Conservation (phyloP, 2,113 vertebrate species). For the Mormoops blainvillei region DNA sequence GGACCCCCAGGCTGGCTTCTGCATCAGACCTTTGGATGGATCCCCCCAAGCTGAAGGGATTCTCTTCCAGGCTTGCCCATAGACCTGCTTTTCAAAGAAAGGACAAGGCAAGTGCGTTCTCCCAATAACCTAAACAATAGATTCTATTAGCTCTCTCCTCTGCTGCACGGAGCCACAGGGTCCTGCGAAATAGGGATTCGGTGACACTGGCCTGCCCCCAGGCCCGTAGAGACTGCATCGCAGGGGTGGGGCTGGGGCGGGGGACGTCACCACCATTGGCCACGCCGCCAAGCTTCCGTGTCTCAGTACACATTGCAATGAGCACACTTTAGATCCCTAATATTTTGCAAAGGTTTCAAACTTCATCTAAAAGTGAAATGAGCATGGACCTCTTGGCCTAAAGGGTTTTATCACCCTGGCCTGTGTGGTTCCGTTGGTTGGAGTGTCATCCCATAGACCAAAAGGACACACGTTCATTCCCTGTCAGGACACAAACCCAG, state of each 20-base stretch:
- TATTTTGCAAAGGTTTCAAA: not conserved
- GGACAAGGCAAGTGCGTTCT: not conserved
- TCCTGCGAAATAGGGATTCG: not conserved
- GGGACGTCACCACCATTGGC: accelerated
- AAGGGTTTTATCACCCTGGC: not conserved
- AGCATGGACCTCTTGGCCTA: not conserved
- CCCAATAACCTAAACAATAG: not conserved
- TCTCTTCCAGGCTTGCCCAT: not conserved
- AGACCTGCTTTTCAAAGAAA: not conserved
- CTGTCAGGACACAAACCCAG: too few relatives aligned
- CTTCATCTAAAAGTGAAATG: not conserved
- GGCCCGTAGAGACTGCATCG: not conserved
- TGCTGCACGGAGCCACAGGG: not conserved
- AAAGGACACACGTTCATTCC: too few relatives aligned
- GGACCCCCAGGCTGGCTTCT: not conserved
- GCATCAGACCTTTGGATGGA: not conserved
- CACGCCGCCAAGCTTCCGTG: not conserved
- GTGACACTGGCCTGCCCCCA: not conserved
- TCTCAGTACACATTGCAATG: not conserved
- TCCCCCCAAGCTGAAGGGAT: not conserved
- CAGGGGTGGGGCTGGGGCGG: not conserved
- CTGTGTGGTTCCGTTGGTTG: too few relatives aligned
- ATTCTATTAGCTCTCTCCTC: not conserved
- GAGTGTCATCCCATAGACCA: too few relatives aligned
- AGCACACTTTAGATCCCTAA: not conserved